Evolutionary conservation across 2,113 vertebrate genomes (phyloP), one percentile per base, ranked within the genome.

Genomic region (Rhegmatorhina hoffmannsi): DNA sequence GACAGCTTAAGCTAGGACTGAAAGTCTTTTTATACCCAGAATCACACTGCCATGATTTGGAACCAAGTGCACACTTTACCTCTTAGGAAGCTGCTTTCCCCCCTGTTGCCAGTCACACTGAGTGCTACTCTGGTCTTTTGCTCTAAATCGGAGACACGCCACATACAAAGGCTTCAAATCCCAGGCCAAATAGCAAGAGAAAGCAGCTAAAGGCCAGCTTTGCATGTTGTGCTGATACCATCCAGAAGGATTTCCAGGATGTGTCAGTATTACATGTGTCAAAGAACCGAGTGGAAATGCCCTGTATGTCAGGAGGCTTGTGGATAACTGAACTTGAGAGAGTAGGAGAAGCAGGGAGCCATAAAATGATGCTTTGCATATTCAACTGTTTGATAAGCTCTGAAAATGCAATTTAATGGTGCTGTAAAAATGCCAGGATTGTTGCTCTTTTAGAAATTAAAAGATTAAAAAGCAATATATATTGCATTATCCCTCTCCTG

Each of bases 111-210:
- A 62, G 80, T 46, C 59, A 46, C 67, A 24, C 25, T 13, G 58
- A 90, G 28, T 18, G 25, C 63, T 66, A 18, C 25, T 12, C 58
- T 36, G 36, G 62, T 31, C 21, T 90, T 62, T 79, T n/a, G 23
- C 6, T 73, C 63, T 55, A 67, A 91, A 94, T 74, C 59, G 47
- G 59, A 92, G 63, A 85, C 60, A 38, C 31, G 53, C 33, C 58
- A 55, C 2, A 2, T 43, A 63, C 14, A 77, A 90, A 94, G 63
- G 67, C 55, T 95, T 83, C 82, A 91, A 95, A 95, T 94, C 87
- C 67, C 87, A 87, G 62, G 89, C 69, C 94, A 95, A 95, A 96
- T 55, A 95, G 87, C 89, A 89, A 53, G 25, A 92, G 81, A 85
- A 88, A 80, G 10, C 75, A 69, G 56, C 62, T 90, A 91, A 94